phyloP scores from a whole-genome alignment of 1,140 invertebrate genomes.

The Psilanteris sp. region DNA sequence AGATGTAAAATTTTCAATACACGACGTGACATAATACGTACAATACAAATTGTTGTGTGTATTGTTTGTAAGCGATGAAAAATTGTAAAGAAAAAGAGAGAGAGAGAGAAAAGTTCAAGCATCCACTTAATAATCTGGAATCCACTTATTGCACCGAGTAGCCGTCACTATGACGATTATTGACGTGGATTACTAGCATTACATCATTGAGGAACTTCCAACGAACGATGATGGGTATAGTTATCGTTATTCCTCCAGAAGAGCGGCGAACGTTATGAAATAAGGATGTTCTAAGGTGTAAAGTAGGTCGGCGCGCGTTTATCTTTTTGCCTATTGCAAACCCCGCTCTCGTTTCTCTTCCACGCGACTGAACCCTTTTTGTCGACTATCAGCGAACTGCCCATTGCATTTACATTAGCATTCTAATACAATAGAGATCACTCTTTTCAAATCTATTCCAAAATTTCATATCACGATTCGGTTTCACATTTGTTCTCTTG shows the following conservation, averaged over 20 bases:
- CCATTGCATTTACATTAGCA: slow-evolving; percentile 28
- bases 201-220: slow-evolving; percentile 9
- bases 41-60: no score
- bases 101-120: no score
- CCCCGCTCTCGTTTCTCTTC: slow-evolving; percentile 65
- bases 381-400: slow-evolving; percentile 6
- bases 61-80: no score
- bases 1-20: no score
- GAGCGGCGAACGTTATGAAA: slow-evolving; percentile 66
- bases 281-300: slow-evolving; percentile 68
- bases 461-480: no score
- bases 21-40: no score
- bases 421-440: background rate
- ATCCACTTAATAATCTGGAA: no score
- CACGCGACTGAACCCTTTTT: slow-evolving; percentile 31
- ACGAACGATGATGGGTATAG: slow-evolving; percentile 11
- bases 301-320: slow-evolving; percentile 70
- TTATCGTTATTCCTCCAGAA: slow-evolving; percentile 18
- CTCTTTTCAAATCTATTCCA: no score
- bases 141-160: no score
- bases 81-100: no score
- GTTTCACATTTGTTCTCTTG: no score
- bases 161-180: no score
- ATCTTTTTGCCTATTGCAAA: slow-evolving; percentile 59
- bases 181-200: slow-evolving; percentile 10